Percentiles rank a stretch among this genome's conserved stretches.
phyloP scores from a whole-genome alignment of 2,888 invertebrate genomes.

The Lasioglossum marginatum region DNA sequence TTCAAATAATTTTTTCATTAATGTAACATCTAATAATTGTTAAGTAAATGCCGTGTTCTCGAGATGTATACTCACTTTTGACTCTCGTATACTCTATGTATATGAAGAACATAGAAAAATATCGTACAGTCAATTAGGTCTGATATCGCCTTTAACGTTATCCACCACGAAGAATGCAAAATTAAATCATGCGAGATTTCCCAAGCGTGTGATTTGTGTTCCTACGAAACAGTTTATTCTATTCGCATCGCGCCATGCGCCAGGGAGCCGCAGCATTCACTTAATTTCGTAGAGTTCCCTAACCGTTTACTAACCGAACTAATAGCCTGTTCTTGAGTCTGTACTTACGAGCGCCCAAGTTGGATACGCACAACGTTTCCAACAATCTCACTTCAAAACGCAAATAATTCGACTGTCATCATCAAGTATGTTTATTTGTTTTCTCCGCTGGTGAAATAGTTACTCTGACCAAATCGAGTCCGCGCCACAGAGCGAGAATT shows the following conservation, averaged over 20 bases:
- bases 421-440: not conserved
- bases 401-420: not conserved
- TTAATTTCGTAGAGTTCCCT: constrained; percentile 23
- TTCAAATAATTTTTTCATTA: no score
- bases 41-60: no score
- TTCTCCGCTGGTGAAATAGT: not conserved
- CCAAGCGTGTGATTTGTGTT: constrained; percentile 46
- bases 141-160: not conserved
- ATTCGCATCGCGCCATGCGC: not conserved
- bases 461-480: not conserved
- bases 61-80: no score
- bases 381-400: not conserved
- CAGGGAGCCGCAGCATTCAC: constrained; percentile 4
- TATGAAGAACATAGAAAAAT: not conserved
- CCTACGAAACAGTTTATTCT: constrained; percentile 18
- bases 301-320: constrained; percentile 20
- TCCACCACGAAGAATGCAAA: constrained; percentile 29
- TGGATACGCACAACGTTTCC: not conserved
- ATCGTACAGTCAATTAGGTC: constrained; percentile 19
- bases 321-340: not conserved
- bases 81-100: no score
- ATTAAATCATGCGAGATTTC: constrained; percentile 53
- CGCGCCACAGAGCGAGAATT: not conserved
- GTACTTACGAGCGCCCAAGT: not conserved
- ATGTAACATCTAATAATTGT: no score